Evolutionary conservation across 1,140 invertebrate genomes (phyloP).

Genomic region (Patella vulgata): DNA sequence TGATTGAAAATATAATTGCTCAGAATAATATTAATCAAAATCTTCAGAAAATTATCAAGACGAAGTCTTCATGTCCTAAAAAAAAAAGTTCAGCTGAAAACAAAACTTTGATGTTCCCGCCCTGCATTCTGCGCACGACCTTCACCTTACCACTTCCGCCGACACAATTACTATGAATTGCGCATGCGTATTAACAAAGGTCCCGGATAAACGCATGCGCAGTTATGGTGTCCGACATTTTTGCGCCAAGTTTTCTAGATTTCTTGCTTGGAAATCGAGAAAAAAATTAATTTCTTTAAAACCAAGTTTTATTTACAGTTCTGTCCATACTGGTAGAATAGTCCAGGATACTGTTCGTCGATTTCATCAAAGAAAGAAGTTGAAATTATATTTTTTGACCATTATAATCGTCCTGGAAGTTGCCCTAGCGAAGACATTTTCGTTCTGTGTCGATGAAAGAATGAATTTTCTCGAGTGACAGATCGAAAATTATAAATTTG

Average conservation of each 20-base stretch:
- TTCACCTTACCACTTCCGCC: no score
- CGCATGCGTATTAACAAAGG: slow-evolving; percentile 36
- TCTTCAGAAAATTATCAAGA: no score
- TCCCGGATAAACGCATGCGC: slow-evolving; percentile 54
- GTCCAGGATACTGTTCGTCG: background rate
- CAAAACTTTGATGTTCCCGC: no score
- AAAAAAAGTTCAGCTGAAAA: no score
- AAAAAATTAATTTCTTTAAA: background rate
- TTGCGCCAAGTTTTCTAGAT: slow-evolving; percentile 32
- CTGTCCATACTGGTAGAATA: background rate
- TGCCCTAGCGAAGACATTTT: background rate
- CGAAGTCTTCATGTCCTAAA: no score
- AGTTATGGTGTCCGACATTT: slow-evolving; percentile 49
- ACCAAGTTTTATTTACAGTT: background rate
- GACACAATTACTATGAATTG: background rate
- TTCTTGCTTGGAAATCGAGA: slow-evolving; percentile 4
- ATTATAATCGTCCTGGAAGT: background rate
- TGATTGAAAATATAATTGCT: no score
- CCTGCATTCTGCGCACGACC: no score
- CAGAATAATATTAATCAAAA: no score
- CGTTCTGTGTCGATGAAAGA: slow-evolving; percentile 8
- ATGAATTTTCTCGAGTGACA: slow-evolving; percentile 8
- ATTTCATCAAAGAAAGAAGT: background rate
- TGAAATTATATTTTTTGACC: background rate
- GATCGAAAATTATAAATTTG: slow-evolving; percentile 4